Evolutionary conservation across 2,113 vertebrate species (phyloP).

Genomic region (Microcebus ravelobensis): DNA sequence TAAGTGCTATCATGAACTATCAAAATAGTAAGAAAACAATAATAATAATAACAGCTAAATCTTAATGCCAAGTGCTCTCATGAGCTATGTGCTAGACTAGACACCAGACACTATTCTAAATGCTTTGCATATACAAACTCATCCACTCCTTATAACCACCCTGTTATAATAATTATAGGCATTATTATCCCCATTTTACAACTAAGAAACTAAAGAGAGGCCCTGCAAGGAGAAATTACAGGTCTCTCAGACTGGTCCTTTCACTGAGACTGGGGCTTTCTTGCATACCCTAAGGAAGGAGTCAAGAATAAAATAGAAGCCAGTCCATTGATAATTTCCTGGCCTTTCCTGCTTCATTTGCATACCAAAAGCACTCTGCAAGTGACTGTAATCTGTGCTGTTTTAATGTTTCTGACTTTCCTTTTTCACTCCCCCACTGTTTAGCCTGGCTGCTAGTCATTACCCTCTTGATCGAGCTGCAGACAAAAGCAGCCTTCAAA

Average conservation of each 20-base stretch:
- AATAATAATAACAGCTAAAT: not conserved
- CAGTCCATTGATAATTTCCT: not conserved
- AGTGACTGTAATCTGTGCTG: constrained; percentile 70
- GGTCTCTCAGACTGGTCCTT: not conserved
- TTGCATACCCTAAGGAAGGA: not conserved
- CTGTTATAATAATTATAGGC: not conserved
- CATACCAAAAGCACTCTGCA: constrained; percentile 78
- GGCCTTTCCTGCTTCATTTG: not conserved
- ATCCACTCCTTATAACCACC: not conserved
- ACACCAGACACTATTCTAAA: not conserved
- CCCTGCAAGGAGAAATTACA: not conserved
- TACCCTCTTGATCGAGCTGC: constrained; percentile 83
- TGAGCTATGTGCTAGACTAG: not conserved
- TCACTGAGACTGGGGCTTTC: not conserved
- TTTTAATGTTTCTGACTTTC: constrained; percentile 79
- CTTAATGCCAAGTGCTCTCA: not conserved
- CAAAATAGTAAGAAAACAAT: not conserved
- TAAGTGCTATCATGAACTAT: not conserved
- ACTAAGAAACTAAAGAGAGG: not conserved
- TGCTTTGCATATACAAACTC: not conserved
- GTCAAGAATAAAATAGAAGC: constrained; percentile 17
- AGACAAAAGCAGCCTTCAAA: constrained; percentile 85
- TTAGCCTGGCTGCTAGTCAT: constrained; percentile 78
- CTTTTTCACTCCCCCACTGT: constrained; percentile 60
- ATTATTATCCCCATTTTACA: not conserved